These are phyloP conservation scores for Sipha flava DNA, from an alignment of 1,140 invertebrate genomes.

Conservation along the genomic window DNA sequence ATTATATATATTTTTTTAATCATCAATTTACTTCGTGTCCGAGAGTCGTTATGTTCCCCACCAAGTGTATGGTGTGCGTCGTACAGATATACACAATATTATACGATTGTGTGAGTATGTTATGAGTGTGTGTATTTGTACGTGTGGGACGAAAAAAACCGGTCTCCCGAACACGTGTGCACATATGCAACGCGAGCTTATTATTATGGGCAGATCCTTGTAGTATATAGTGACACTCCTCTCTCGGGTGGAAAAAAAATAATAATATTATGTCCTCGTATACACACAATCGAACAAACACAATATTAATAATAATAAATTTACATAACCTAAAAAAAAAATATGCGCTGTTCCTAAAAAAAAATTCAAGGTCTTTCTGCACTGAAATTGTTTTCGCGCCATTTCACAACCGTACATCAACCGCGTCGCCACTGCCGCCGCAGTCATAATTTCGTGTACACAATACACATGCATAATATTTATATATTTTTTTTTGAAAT, in stretches of 20 bases:
- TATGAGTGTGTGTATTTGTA: neutral
- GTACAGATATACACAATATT: neutral
- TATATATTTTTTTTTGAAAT: neutral
- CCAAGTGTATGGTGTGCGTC: neutral
- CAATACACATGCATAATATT: neutral
- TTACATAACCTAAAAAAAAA: conserved; percentile 27
- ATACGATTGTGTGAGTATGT: neutral
- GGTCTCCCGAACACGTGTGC: conserved; percentile 30
- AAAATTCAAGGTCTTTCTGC: neutral
- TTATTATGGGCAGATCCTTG: conserved; percentile 23
- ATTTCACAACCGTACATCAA: conserved; percentile 5
- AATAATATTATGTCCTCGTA: conserved; percentile 19
- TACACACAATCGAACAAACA: neutral
- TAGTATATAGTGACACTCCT: conserved; percentile 8
- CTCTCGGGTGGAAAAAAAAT: conserved; percentile 7
- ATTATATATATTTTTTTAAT: neutral
- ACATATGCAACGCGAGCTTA: conserved; percentile 18
- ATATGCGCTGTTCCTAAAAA: neutral
- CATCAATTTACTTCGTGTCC: conserved; percentile 19
- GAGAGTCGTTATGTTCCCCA: neutral
- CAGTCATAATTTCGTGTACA: neutral
- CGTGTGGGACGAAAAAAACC: conserved; percentile 24
- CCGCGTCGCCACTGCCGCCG: neutral
- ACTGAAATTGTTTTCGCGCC: conserved; percentile 22
- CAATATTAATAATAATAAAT: conserved; percentile 19